Evolutionary conservation across 1,140 invertebrate genomes (phyloP).

Genomic region (Parasteatoda tepidariorum): DNA sequence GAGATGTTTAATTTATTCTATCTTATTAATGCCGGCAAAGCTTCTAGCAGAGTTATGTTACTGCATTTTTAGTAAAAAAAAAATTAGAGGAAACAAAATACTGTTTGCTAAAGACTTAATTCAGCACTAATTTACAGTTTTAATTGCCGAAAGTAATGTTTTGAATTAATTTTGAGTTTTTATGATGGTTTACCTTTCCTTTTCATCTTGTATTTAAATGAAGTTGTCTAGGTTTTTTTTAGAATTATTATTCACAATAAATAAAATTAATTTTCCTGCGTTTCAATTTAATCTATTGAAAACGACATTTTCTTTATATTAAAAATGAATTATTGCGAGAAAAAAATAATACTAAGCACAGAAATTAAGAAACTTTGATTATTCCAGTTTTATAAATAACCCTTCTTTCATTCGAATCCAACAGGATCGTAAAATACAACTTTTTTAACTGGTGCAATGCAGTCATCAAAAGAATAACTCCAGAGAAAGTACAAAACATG

Average conservation of each 20-base stretch:
- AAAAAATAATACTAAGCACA: too few species aligned
- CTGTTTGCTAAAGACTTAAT: slow-evolving; percentile 47
- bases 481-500: too few species aligned
- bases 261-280: slow-evolving; percentile 10
- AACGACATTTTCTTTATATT: slow-evolving; percentile 10
- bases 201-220: slow-evolving; percentile 24
- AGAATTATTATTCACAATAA: neutral
- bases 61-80: neutral
- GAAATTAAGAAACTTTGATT: too few species aligned
- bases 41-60: neutral
- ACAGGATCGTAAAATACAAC: too few species aligned
- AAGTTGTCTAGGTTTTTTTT: slow-evolving; percentile 20
- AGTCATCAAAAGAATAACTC: too few species aligned
- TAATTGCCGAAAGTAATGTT: slow-evolving; percentile 53
- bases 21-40: slow-evolving; percentile 40
- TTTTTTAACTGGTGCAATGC: too few species aligned
- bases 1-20: slow-evolving; percentile 45
- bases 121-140: slow-evolving; percentile 52
- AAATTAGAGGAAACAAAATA: slow-evolving; percentile 12
- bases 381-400: too few species aligned
- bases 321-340: slow-evolving; percentile 5
- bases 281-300: slow-evolving; percentile 8
- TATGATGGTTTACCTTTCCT: slow-evolving; percentile 39
- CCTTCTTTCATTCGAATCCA: too few species aligned
- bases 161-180: slow-evolving; percentile 59